Percentiles rank a stretch among this genome's conserved stretches.
These are phyloP conservation scores for Notodonta ziczac DNA, from an alignment of 2,888 invertebrate species.

Conservation along the genomic window DNA sequence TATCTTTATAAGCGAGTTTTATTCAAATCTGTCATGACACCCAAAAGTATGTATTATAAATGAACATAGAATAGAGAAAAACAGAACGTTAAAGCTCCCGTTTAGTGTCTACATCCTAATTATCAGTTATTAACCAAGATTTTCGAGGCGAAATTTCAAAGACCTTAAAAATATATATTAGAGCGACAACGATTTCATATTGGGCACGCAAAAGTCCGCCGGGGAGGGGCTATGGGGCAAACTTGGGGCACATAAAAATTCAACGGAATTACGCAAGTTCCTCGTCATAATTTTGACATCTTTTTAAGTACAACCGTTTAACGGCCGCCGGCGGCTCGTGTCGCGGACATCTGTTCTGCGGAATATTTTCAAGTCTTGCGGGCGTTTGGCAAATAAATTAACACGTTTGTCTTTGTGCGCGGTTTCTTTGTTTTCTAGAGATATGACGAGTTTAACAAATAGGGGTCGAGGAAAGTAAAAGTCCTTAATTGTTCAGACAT, in stretches of 20 bases:
- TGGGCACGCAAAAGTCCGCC: background rate
- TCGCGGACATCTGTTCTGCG: background rate
- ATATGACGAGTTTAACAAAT: no score
- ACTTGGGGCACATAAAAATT: slow-evolving; percentile 6
- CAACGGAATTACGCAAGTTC: slow-evolving; percentile 4
- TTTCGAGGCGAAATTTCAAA: background rate
- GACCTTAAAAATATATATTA: slow-evolving; percentile 1
- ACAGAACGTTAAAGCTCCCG: no score
- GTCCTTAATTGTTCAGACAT: no score
- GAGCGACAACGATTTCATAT: slow-evolving; percentile 1
- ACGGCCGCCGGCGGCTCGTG: background rate
- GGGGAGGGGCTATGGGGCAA: background rate
- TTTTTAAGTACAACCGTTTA: slow-evolving; percentile 6
- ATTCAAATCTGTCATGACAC: no score
- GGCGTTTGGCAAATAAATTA: background rate
- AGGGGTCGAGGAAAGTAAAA: no score
- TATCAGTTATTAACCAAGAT: background rate
- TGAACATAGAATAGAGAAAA: no score
- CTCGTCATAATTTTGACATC: slow-evolving; percentile 8
- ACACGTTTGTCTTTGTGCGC: background rate
- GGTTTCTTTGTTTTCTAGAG: background rate
- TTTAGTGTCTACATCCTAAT: no score
- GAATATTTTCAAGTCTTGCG: slow-evolving; percentile 3
- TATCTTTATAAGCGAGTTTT: no score
- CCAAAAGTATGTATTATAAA: no score